Percentiles rank a stretch among this genome's conserved stretches.
phyloP scores from a whole-genome alignment of 2,113 vertebrate species.

The Rhea pennata region DNA sequence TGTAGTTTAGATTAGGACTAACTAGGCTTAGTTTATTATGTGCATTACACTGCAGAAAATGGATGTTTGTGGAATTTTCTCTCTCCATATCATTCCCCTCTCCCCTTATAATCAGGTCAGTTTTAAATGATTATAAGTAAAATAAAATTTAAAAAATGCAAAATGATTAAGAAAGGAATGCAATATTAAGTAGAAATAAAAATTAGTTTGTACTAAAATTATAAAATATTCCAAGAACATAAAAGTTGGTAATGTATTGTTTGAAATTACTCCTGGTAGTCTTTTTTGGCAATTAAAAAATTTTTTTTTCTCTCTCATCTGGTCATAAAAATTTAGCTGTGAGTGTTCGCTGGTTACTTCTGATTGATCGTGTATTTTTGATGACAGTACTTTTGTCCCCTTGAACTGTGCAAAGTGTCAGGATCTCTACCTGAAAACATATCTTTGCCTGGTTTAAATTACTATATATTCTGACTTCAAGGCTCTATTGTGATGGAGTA shows the following conservation, averaged over 20 bases:
- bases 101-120: neutral
- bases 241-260: neutral
- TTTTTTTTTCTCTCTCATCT: neutral
- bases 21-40: neutral
- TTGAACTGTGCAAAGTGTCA: neutral
- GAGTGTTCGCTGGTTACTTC: neutral
- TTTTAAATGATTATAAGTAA: neutral
- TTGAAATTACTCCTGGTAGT: neutral
- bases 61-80: neutral
- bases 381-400: neutral
- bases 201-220: neutral
- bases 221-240: neutral
- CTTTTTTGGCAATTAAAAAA: neutral
- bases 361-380: neutral
- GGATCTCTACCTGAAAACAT: neutral
- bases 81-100: neutral
- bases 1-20: neutral
- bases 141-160: neutral
- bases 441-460: neutral
- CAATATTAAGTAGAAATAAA: neutral
- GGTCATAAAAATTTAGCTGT: neutral
- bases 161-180: neutral
- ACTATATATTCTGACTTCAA: neutral
- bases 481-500: neutral
- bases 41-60: neutral